Conservation (phyloP, 2,797 vertebrate genomes). For the Loris lydekkerianus region DNA sequence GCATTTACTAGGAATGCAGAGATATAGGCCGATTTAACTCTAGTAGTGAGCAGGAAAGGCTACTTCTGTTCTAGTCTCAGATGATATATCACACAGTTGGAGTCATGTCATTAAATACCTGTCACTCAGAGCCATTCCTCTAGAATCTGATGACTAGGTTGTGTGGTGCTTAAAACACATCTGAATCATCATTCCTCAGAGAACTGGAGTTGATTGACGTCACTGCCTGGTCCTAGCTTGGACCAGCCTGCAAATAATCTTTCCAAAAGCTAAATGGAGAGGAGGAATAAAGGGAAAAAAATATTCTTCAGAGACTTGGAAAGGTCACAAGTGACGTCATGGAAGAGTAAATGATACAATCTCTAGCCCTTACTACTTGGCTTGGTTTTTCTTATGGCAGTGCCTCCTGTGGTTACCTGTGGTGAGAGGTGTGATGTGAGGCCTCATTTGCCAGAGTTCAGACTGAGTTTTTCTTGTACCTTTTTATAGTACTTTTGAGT, state of each 20-base stretch:
- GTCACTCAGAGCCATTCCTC: conserved; percentile 63
- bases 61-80: conserved; percentile 42
- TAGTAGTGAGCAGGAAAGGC: conserved; percentile 30
- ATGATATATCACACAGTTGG: conserved; percentile 60
- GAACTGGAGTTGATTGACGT: conserved; percentile 65
- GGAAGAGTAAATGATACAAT: conserved; percentile 44
- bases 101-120: conserved; percentile 72
- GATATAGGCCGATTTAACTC: not conserved
- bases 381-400: not conserved
- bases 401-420: conserved; percentile 38
- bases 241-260: conserved; percentile 78
- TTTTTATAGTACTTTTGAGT: conserved; percentile 87
- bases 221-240: conserved; percentile 74
- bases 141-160: conserved; percentile 66
- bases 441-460: conserved; percentile 84
- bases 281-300: conserved; percentile 64
- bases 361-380: not conserved
- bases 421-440: conserved; percentile 74
- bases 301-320: conserved; percentile 72
- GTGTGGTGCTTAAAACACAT: conserved; percentile 63
- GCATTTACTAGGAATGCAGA: conserved; percentile 34
- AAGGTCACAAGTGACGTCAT: conserved; percentile 80
- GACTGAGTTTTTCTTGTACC: conserved; percentile 86
- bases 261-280: conserved; percentile 80
- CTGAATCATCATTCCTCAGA: conserved; percentile 77